A percentile compares a stretch with the other conserved stretches of the same genome.
phyloP scores from a whole-genome alignment of 2,797 vertebrate genomes.

The Gallinago stenura region DNA sequence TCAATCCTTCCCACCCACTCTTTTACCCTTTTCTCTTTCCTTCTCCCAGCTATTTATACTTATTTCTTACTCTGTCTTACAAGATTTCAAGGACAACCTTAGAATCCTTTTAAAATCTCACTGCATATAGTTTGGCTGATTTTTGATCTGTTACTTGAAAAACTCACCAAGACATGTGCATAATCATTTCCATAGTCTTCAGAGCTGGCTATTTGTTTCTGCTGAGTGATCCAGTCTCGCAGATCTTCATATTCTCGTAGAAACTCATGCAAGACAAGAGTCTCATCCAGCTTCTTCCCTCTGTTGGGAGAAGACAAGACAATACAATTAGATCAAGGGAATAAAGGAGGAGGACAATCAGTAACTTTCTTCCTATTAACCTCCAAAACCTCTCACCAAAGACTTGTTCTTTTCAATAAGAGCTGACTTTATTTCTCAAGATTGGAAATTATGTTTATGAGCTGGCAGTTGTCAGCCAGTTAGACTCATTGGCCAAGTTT shows the following conservation, averaged over 20 bases:
- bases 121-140: not conserved
- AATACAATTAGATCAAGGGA: not conserved
- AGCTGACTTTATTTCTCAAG: not conserved
- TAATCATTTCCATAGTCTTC: constrained; percentile 85
- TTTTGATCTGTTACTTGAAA: not conserved
- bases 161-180: constrained; percentile 84
- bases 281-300: constrained; percentile 78
- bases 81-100: not conserved
- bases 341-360: not conserved
- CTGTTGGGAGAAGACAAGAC: constrained; percentile 26
- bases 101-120: not conserved
- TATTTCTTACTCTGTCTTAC: not conserved
- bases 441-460: not conserved
- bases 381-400: not conserved
- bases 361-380: not conserved
- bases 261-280: constrained; percentile 87
- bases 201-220: constrained; percentile 79
- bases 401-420: not conserved
- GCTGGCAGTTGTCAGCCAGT: not conserved
- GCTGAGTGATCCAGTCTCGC: constrained; percentile 85
- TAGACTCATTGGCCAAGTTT: not conserved
- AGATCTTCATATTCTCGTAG: constrained; percentile 83
- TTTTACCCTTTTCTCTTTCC: not conserved
- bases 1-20: not conserved
- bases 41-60: not conserved